A percentile compares a stretch with the other conserved stretches of the same genome.
Conservation (phyloP, 2,888 invertebrate genomes). For the Scaptodrosophila latifasciaeformis region DNA sequence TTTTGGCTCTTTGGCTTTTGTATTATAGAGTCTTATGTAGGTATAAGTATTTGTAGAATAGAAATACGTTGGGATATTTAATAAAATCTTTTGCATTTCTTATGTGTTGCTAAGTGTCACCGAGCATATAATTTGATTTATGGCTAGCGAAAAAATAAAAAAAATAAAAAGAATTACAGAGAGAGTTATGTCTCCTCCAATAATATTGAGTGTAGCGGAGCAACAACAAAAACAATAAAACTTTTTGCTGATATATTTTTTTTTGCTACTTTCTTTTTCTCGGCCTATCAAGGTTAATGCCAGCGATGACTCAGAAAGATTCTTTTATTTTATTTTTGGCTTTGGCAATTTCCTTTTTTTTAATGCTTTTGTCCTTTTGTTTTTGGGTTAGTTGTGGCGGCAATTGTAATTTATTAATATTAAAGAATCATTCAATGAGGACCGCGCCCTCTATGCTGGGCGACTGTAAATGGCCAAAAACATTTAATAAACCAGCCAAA, state of each 20-base stretch:
- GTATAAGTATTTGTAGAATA: too few species aligned
- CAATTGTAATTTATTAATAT: constrained; percentile 60
- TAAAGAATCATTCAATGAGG: constrained; percentile 1
- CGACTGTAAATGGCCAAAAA: too few species aligned
- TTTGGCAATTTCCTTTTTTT: too few species aligned
- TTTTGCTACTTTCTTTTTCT: neutral
- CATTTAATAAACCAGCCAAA: too few species aligned
- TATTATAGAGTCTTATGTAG: constrained; percentile 30
- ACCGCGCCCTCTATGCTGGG: too few species aligned
- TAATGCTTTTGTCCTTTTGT: constrained; percentile 50
- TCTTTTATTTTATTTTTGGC: too few species aligned
- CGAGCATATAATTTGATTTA: constrained; percentile 65
- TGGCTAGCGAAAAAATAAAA: constrained; percentile 43
- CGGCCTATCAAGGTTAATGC: constrained; percentile 26
- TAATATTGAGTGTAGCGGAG: constrained; percentile 47
- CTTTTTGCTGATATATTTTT: constrained; percentile 34
- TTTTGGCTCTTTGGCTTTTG: constrained; percentile 18
- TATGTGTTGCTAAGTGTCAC: constrained; percentile 67
- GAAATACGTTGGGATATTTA: constrained; percentile 39
- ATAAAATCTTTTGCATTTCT: constrained; percentile 67
- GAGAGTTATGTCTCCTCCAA: constrained; percentile 68
- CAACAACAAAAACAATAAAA: constrained; percentile 30
- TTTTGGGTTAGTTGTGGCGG: constrained; percentile 50
- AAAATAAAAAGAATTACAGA: too few species aligned
- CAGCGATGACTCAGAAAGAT: constrained; percentile 65